phyloP scores from a whole-genome alignment of 2,888 invertebrate species.

The Dorcus hopei region DNA sequence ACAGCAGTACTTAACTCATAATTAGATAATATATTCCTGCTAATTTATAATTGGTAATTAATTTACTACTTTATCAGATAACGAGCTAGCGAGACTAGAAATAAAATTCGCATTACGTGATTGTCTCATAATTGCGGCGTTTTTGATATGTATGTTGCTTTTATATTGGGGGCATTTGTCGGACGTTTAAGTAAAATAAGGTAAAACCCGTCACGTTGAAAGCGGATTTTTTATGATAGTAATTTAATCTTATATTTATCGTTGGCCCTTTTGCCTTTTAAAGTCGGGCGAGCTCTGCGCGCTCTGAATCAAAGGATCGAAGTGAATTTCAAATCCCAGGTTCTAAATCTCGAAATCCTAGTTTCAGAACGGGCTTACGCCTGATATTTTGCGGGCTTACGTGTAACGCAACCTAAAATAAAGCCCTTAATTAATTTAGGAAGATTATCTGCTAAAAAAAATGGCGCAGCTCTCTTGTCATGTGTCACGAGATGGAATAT shows the following conservation, averaged over 20 bases:
- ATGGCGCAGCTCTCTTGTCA: not conserved
- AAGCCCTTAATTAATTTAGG: conserved; percentile 14
- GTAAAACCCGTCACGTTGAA: no score
- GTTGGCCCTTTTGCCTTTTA: not conserved
- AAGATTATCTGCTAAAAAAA: not conserved
- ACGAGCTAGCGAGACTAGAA: not conserved
- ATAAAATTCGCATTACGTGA: no score
- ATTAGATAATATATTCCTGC: not conserved
- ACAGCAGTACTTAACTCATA: not conserved
- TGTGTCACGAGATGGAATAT: not conserved
- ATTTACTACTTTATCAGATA: not conserved
- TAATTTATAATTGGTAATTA: not conserved
- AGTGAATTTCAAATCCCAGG: conserved; percentile 15
- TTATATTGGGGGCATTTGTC: no score
- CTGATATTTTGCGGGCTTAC: conserved; percentile 15
- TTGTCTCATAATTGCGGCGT: no score
- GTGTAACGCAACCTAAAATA: conserved; percentile 14
- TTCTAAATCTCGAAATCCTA: conserved; percentile 12
- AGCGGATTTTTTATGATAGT: not conserved
- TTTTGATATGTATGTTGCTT: no score
- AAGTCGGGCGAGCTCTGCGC: not conserved
- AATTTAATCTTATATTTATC: conserved; percentile 1
- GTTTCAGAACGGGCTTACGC: conserved; percentile 12
- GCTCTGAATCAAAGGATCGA: conserved; percentile 14
- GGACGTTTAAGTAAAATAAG: no score